Percentiles rank a stretch among this genome's conserved stretches.
Evolutionary conservation across 2,113 vertebrate genomes (phyloP).

Genomic region (Mus spicilegus): DNA sequence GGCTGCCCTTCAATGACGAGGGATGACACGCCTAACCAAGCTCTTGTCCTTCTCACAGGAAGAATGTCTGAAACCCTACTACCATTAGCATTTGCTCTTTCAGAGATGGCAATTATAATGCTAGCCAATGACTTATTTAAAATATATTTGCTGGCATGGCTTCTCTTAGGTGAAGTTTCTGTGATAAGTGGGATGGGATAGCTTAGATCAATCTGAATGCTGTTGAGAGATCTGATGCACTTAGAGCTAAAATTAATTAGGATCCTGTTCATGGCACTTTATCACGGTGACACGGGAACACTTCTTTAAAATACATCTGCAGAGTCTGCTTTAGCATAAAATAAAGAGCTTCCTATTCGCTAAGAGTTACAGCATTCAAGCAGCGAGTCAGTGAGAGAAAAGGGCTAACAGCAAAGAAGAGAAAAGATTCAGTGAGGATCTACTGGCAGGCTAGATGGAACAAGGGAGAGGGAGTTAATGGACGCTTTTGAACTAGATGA

Average conservation of each 20-base stretch:
- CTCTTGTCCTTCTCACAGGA: slow-evolving; percentile 28
- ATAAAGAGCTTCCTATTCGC: not conserved
- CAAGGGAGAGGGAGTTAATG: not conserved
- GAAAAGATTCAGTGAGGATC: not conserved
- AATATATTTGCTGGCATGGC: not conserved
- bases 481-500: not conserved
- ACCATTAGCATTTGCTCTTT: slow-evolving; percentile 58
- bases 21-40: not conserved
- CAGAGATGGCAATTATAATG: slow-evolving; percentile 26
- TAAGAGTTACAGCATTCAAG: not conserved
- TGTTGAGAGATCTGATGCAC: not conserved
- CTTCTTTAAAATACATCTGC: slow-evolving; percentile 5
- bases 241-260: slow-evolving; percentile 55
- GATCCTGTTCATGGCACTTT: not conserved
- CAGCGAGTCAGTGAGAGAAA: not conserved
- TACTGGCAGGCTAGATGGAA: not conserved
- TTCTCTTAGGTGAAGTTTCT: slow-evolving; percentile 62
- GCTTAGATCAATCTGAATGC: not conserved
- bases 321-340: slow-evolving; percentile 5
- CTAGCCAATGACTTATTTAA: slow-evolving; percentile 20
- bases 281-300: not conserved
- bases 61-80: slow-evolving; percentile 51
- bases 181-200: not conserved
- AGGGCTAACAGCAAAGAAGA: not conserved
- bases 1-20: slow-evolving; percentile 44